Evolutionary conservation across 2,888 invertebrate genomes (phyloP), one percentile per base, ranked within the genome.

Genomic region (Entomobrya multifasciata): DNA sequence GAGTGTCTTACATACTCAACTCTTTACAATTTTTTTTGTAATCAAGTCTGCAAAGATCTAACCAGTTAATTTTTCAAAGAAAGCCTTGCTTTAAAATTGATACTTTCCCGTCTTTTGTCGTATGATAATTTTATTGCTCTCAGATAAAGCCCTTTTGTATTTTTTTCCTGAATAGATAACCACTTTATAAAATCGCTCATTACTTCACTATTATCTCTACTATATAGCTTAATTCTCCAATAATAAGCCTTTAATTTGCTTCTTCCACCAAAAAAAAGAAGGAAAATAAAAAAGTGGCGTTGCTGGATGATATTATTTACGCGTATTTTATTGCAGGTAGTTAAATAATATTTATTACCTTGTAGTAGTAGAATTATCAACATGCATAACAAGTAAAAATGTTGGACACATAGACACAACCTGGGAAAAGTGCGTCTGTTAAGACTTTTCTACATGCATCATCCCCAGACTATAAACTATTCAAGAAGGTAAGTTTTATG

Each of bases 281-380:
- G 47, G 17, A 52, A 6, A 36, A 36, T 36, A 36, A 36, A 6
- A 57, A 57, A 30, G 30, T 30, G 13, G 10, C 15, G 11, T 15
- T 20, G 22, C 41, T 49, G 72, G 72, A 72, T 72, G 47, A 25
- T 49, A 72, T 72, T 72, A 72, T 72, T 72, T 72, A 72, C 72
- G 72, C 77, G 77, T 79, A 70, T 78, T 77, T 70, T 85, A 78
- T 78, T 76, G 41, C 78, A 85, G 55, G 78, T 85, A 85, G 85
- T 85, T 85, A 85, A 36, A 44, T 57, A 85, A 85, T 78, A 85
- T 85, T 85, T 85, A 85, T 85, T 85, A 70, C 85, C 77, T 49
- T 41, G 47, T 57, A 36, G 27, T 74, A 27, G 25, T 65, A 44
- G 5, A 67, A 36, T n/a, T n/a, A n/a, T n/a, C n/a, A n/a, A n/a